Evolutionary conservation across 2,113 vertebrate species (phyloP), one percentile per base, ranked within the genome.

Genomic region (Gymnocephalus cernua): DNA sequence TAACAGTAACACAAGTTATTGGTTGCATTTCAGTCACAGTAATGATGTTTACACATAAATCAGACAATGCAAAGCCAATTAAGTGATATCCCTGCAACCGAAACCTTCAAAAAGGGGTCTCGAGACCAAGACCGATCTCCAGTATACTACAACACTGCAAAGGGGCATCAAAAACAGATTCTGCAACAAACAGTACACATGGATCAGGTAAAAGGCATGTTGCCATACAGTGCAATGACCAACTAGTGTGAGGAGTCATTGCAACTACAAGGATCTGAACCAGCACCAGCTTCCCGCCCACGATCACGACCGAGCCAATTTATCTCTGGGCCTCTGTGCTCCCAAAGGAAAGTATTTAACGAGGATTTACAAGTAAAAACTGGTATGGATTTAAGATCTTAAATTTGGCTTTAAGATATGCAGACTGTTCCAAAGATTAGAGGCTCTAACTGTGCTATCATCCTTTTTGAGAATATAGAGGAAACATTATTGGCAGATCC

Each of bases 381-480:
- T 23, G 16, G 2, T 45, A 45, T 72, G 16, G 15, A 50, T 77
- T 32, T 51, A 38, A 69, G 57, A 59, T 47, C 35, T 61, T 16
- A 32, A 29, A 69, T 68, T 73, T 80, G 58, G 83, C 56, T 69
- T 27, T 44, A 11, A 83, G 63, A 61, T 19, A 54, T 35, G 18
- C 21, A 62, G 57, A 73, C 56, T 69, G 64, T 76, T 72, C 29
- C 14, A 54, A 69, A 77, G 59, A 80, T 84, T 48, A 74, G 15
- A 53, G 57, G 68, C 62, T 83, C n/a, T 6, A 41, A 48, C 19
- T 41, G 58, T 21, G 4, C 12, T 2, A 53, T 63, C 25, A 47
- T 25, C n/a, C 25, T 53, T 76, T 76, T 56, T 15, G 48, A 44
- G 61, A 50, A 68, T 59, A 35, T 0, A 73, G 15, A 56, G 67